These are phyloP conservation scores for Tauraco hartlaubi DNA, from an alignment of 2,797 vertebrate genomes.

Conservation along the genomic window DNA sequence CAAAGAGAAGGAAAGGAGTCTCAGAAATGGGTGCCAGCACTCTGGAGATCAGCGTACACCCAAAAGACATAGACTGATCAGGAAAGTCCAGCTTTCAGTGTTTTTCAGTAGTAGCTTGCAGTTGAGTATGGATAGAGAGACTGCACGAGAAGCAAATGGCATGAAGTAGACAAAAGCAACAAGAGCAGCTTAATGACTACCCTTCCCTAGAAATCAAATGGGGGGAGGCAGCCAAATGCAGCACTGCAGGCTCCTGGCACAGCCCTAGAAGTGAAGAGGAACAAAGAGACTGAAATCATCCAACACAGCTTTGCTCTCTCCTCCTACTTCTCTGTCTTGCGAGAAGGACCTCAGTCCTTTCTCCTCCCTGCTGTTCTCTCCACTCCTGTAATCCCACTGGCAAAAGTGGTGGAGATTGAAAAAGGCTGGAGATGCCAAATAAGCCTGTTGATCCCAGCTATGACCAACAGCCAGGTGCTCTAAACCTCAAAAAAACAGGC, in stretches of 20 bases:
- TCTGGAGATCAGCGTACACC: not conserved
- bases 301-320: not conserved
- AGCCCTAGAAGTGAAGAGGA: fast-evolving
- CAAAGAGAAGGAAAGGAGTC: not conserved
- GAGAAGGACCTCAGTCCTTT: not conserved
- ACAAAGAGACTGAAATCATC: not conserved
- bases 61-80: not conserved
- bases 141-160: not conserved
- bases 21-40: not conserved
- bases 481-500: not conserved
- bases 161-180: not conserved
- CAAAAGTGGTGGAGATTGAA: not conserved
- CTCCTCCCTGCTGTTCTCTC: not conserved
- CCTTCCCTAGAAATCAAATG: not conserved
- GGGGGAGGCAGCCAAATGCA: not conserved
- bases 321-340: not conserved
- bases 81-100: not conserved
- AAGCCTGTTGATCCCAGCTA: not conserved
- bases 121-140: not conserved
- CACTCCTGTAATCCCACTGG: not conserved
- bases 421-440: not conserved
- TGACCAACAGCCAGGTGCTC: not conserved
- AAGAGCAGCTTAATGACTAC: not conserved
- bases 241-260: not conserved
- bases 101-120: not conserved